Evolutionary conservation across 2,113 vertebrate species (phyloP).

Genomic region (Misgurnus mizolepis): DNA sequence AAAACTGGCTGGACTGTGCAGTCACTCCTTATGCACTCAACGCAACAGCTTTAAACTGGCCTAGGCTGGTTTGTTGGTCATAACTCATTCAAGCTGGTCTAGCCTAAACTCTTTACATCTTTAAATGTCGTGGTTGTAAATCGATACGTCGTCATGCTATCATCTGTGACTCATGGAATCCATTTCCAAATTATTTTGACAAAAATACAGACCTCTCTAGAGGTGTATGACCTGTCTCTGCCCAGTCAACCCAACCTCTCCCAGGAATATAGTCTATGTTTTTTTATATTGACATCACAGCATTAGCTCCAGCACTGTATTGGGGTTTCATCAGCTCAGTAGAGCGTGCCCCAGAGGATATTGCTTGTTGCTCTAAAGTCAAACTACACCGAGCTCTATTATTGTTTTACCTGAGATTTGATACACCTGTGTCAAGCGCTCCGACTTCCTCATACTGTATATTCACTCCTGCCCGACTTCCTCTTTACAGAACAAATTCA

Average conservation of each 20-base stretch:
- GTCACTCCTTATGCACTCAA: not conserved
- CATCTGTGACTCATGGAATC: constrained; percentile 6
- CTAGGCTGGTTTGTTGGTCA: too few relatives aligned
- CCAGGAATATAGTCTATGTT: not conserved
- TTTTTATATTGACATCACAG: not conserved
- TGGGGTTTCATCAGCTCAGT: not conserved
- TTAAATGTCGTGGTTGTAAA: too few relatives aligned
- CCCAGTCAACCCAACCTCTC: not conserved
- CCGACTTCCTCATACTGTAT: not conserved
- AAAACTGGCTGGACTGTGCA: not conserved
- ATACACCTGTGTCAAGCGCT: not conserved
- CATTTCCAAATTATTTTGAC: not conserved
- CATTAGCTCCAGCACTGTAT: not conserved
- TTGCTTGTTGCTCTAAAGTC: constrained; percentile 1
- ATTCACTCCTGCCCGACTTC: not conserved
- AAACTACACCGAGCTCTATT: not conserved
- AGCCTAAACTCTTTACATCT: too few relatives aligned
- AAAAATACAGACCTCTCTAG: too few relatives aligned
- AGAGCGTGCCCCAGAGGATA: not conserved
- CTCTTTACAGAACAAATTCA: constrained; percentile 28
- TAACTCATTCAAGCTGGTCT: too few relatives aligned
- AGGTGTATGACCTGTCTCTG: too few relatives aligned
- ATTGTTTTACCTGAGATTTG: constrained; percentile 11
- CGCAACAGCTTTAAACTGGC: too few relatives aligned
- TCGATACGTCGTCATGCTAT: not conserved